Conservation (phyloP, 2,888 invertebrate genomes). For the Lycophotia porphyrea region DNA sequence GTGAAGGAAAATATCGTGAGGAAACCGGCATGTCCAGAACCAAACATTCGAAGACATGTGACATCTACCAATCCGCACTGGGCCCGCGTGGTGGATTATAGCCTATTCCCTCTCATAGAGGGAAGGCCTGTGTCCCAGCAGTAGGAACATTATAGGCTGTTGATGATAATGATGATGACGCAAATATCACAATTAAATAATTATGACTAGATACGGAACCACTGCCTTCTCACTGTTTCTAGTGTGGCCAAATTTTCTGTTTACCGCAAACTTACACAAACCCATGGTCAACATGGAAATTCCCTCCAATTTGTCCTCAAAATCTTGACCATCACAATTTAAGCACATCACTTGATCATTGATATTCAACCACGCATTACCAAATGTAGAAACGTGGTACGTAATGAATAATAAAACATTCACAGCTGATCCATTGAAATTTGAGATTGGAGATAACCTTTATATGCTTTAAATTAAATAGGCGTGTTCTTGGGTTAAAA, state of each 20-base stretch:
- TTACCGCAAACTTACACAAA: background rate
- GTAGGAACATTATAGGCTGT: too few relatives aligned
- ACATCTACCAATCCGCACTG: too few relatives aligned
- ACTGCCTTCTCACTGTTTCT: background rate
- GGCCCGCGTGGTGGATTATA: too few relatives aligned
- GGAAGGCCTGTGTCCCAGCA: too few relatives aligned
- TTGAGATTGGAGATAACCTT: constrained; percentile 19
- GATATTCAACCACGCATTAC: constrained; percentile 57
- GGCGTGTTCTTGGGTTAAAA: constrained; percentile 6
- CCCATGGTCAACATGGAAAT: constrained; percentile 13
- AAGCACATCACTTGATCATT: constrained; percentile 30
- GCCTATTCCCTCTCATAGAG: too few relatives aligned
- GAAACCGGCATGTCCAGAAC: too few relatives aligned
- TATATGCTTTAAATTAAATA: constrained; percentile 5
- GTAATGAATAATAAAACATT: constrained; percentile 38
- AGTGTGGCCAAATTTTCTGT: background rate
- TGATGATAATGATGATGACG: too few relatives aligned
- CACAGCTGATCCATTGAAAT: constrained; percentile 33
- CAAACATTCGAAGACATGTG: too few relatives aligned
- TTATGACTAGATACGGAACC: background rate
- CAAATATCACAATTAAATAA: too few relatives aligned
- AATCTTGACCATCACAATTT: constrained; percentile 54
- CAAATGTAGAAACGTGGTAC: constrained; percentile 41
- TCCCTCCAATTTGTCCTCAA: constrained; percentile 36
- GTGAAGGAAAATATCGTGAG: too few relatives aligned